Conservation (phyloP, 1,140 invertebrate species). For the Philotrypesis tridentata region DNA sequence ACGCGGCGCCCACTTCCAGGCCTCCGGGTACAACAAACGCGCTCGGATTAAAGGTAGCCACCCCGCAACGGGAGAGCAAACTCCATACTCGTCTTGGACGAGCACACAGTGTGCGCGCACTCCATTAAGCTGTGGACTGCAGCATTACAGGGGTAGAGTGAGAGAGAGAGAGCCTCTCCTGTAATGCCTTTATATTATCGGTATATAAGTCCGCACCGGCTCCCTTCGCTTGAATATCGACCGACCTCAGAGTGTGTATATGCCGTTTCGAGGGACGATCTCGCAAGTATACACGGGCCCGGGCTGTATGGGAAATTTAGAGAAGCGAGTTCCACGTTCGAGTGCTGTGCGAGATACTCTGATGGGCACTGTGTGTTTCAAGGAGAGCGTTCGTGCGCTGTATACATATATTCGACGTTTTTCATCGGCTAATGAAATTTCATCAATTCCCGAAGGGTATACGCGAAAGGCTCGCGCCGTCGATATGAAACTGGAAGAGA, state of each 20-base stretch:
- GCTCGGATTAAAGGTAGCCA: conserved; percentile 10
- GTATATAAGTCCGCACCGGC: neutral
- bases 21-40: conserved; percentile 4
- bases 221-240: neutral
- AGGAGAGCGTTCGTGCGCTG: neutral
- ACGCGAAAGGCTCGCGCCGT: neutral
- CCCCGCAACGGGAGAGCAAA: neutral
- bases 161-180: neutral
- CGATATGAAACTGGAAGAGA: neutral
- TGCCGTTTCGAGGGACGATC: neutral
- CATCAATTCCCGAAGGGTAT: neutral
- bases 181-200: conserved; percentile 26
- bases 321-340: neutral
- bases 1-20: no score
- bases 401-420: no score
- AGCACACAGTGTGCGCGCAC: neutral
- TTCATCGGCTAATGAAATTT: neutral
- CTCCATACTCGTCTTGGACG: neutral
- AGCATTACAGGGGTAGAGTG: no score
- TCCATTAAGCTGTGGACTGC: neutral
- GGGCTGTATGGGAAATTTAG: neutral
- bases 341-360: neutral
- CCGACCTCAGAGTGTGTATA: neutral
- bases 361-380: neutral
- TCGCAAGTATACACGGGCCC: neutral